These are phyloP conservation scores for Ditula angustiorana DNA, from an alignment of 2,888 invertebrate genomes.

Conservation along the genomic window DNA sequence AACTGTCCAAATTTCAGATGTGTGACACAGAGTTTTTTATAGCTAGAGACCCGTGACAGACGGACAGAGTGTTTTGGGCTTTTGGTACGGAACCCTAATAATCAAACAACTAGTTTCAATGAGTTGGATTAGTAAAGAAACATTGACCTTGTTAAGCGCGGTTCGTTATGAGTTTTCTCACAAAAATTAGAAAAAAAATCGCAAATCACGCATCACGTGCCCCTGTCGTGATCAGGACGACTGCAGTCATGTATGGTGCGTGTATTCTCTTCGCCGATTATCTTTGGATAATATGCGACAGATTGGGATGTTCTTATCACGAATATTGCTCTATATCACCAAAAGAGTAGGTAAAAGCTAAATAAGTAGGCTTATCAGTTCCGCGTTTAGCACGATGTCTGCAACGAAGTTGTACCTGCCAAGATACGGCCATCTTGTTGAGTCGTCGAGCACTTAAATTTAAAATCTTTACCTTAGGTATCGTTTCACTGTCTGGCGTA, in stretches of 20 bases:
- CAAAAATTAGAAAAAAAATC: not conserved
- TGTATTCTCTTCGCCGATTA: constrained; percentile 5
- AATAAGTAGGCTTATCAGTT: constrained; percentile 12
- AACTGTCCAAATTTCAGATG: too few relatives aligned
- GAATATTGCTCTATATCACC: constrained; percentile 4
- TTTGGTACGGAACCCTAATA: too few relatives aligned
- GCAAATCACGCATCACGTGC: constrained; percentile 1
- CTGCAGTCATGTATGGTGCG: not conserved
- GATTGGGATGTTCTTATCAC: constrained; percentile 54
- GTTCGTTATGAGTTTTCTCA: too few relatives aligned
- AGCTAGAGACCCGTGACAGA: too few relatives aligned
- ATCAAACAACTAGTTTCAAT: too few relatives aligned
- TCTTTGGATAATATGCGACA: constrained; percentile 20
- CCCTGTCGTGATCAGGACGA: not conserved
- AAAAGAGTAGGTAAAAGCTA: constrained; percentile 10
- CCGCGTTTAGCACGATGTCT: not conserved
- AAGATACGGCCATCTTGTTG: not conserved
- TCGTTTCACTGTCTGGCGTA: not conserved
- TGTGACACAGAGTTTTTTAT: too few relatives aligned
- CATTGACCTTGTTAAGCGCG: too few relatives aligned
- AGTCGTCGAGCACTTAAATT: not conserved
- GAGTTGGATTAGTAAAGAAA: too few relatives aligned
- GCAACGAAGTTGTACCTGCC: not conserved
- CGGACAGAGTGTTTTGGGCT: too few relatives aligned
- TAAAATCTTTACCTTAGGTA: not conserved